Percentiles rank a stretch among this genome's conserved stretches.
Evolutionary conservation across 64 coral and sea anemone species (phyloP).

Genomic region (Platygyra sinensis): DNA sequence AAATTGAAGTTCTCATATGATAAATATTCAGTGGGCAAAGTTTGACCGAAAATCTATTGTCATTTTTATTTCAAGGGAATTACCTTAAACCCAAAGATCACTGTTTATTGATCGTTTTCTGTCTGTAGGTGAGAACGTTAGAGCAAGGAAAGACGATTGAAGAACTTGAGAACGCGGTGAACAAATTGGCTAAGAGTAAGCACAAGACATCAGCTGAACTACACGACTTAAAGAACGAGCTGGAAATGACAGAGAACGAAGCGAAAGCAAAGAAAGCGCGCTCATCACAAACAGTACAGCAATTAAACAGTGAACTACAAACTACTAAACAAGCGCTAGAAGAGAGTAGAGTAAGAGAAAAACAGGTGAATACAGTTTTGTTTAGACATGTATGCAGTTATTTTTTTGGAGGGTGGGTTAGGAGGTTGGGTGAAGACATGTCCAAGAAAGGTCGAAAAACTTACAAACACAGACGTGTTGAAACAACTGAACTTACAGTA

Average conservation of each 20-base stretch:
- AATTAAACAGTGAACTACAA: constrained; percentile 74
- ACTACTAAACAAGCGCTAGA: constrained; percentile 87
- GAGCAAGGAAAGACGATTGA: constrained; percentile 91
- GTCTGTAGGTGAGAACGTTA: constrained; percentile 71
- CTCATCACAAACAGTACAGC: constrained; percentile 58
- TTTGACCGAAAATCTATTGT: no score
- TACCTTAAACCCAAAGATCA: no score
- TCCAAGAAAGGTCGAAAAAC: neutral
- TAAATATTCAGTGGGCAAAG: no score
- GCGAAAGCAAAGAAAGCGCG: constrained; percentile 70
- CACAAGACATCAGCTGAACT: constrained; percentile 84
- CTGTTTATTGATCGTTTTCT: neutral
- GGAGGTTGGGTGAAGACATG: no score
- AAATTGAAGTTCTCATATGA: no score
- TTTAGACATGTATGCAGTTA: neutral
- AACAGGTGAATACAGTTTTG: constrained; percentile 60
- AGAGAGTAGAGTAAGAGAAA: constrained; percentile 82
- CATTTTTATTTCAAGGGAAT: no score
- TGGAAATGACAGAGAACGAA: constrained; percentile 71
- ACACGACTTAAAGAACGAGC: constrained; percentile 80
- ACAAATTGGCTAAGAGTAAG: constrained; percentile 96
- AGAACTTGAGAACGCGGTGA: constrained; percentile 83
- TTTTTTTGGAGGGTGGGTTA: no score
- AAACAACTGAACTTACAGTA: no score
- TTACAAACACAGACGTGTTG: no score